Percentiles rank a stretch among this genome's conserved stretches.
Conservation (phyloP, 2,113 vertebrate species). For the Dryoscopus gambensis region DNA sequence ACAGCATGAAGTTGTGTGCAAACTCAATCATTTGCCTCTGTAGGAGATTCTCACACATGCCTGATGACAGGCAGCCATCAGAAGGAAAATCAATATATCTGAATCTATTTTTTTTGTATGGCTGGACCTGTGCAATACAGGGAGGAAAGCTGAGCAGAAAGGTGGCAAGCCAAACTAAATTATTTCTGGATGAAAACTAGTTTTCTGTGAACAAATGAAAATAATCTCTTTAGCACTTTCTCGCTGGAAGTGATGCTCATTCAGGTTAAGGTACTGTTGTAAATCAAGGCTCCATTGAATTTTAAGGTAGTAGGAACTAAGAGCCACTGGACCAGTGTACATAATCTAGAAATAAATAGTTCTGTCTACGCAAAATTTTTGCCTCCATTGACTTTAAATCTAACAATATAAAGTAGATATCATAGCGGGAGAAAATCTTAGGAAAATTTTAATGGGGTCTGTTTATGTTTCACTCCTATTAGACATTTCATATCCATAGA, state of each 20-base stretch:
- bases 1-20: background rate
- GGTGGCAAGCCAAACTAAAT: background rate
- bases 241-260: background rate
- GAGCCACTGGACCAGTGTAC: background rate
- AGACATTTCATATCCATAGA: background rate
- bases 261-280: background rate
- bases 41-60: background rate
- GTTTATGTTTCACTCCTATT: background rate
- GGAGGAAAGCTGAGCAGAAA: background rate
- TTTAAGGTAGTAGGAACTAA: background rate
- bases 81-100: constrained; percentile 23
- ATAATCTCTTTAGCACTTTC: background rate
- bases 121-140: background rate
- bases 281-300: background rate
- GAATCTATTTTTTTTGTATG: background rate
- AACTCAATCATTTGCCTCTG: background rate
- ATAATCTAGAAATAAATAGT: background rate
- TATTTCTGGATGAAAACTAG: background rate
- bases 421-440: background rate
- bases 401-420: background rate
- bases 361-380: background rate
- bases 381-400: background rate
- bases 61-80: background rate
- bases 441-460: background rate
- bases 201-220: background rate